Evolutionary conservation across 2,797 vertebrate species (phyloP).

Genomic region (Lycodopsis pacificus): DNA sequence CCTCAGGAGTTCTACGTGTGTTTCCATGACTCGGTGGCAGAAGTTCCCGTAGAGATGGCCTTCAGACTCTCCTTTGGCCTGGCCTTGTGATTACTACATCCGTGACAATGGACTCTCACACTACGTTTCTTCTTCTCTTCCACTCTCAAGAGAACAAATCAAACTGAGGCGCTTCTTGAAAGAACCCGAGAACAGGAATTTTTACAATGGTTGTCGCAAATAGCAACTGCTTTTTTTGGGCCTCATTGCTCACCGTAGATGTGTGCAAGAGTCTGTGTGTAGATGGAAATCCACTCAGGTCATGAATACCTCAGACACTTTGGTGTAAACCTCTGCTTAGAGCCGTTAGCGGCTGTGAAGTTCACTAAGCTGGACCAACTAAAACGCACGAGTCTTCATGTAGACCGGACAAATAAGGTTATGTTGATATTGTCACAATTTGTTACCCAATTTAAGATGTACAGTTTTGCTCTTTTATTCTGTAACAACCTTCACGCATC

Average conservation of each 20-base stretch:
- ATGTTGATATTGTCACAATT: constrained; percentile 27
- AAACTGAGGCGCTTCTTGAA: neutral
- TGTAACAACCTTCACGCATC: neutral
- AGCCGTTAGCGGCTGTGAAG: constrained; percentile 1
- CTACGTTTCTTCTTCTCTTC: neutral
- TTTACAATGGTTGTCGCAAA: too few relatives aligned
- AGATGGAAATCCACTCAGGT: constrained; percentile 1
- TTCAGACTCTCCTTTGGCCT: constrained; percentile 95
- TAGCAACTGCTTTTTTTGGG: too few relatives aligned
- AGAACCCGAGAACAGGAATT: neutral
- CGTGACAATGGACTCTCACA: neutral
- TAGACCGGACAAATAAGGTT: neutral
- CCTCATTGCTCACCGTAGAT: too few relatives aligned
- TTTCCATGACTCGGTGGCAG: constrained; percentile 95
- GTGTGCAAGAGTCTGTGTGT: neutral
- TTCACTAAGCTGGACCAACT: constrained; percentile 25
- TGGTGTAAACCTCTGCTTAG: neutral
- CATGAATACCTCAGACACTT: constrained; percentile 55
- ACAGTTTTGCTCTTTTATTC: constrained; percentile 63
- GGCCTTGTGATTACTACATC: constrained; percentile 76
- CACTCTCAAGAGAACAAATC: constrained; percentile 52
- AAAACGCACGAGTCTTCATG: constrained; percentile 5
- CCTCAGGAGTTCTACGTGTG: constrained; percentile 97
- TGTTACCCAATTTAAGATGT: constrained; percentile 72
- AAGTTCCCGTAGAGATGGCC: constrained; percentile 94